Percentiles rank a stretch among this genome's conserved stretches.
phyloP scores from a whole-genome alignment of 2,888 invertebrate species.

The Standfussiana lucernea region DNA sequence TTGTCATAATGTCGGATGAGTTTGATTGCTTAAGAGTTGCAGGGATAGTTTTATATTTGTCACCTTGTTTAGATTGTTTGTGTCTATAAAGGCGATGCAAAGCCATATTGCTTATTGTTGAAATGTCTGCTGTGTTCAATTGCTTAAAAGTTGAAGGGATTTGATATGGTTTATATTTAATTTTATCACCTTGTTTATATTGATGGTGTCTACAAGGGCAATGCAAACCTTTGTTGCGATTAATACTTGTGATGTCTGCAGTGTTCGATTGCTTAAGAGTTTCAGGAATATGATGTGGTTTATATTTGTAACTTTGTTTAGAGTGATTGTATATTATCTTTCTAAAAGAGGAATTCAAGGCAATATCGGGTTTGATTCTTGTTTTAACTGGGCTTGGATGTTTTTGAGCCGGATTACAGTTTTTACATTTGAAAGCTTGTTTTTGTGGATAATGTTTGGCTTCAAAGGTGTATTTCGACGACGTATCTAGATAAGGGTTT shows the following conservation, averaged over 20 bases:
- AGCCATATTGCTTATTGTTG: not conserved
- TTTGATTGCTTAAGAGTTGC: too few species aligned
- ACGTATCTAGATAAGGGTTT: not conserved
- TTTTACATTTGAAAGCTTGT: not conserved
- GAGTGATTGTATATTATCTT: not conserved
- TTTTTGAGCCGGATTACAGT: not conserved
- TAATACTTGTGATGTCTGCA: not conserved
- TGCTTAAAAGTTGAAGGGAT: not conserved
- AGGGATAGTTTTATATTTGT: not conserved
- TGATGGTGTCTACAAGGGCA: too few species aligned
- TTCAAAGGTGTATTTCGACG: not conserved
- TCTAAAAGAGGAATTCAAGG: not conserved
- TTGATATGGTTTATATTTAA: not conserved
- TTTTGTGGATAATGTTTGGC: not conserved
- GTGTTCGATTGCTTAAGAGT: not conserved
- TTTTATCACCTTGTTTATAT: not conserved
- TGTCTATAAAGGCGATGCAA: not conserved
- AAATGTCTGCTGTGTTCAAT: not conserved
- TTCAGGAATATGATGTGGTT: not conserved
- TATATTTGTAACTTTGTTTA: slow-evolving; percentile 2
- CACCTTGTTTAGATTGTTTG: not conserved
- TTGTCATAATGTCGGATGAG: too few species aligned
- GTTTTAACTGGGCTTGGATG: not conserved
- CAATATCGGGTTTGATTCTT: not conserved
- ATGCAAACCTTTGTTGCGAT: not conserved